Evolutionary conservation across 2,797 vertebrate species (phyloP), one percentile per base, ranked within the genome.

Genomic region (Esox masquinongy): DNA sequence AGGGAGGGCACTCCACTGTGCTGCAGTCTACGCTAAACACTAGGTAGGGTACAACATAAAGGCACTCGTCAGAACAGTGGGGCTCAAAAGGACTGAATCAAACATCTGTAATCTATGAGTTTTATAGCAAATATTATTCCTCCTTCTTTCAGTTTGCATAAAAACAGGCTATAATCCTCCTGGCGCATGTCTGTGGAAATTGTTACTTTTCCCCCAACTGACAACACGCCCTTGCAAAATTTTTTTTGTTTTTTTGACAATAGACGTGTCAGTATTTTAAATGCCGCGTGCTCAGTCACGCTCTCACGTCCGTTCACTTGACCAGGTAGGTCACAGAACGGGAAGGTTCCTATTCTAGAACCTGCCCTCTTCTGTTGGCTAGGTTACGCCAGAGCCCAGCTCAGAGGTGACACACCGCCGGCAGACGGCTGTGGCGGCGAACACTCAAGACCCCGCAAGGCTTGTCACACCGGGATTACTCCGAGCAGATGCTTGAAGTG

Each of bases 21-120:
- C 95, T 96, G 92, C 96, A 97, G 82, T 97, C 96, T 88, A 97
- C 94, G 59, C 95, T 96, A 89, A 96, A 97, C 80, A 96, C 96
- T 96, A 51, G 50, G n/a, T 24, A 61, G 56, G 56, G 56, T 4
- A 61, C 22, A 61, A 14, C 56, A 61, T 7, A 61, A 24, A 24
- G 56, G 11, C 22, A 11, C 11, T 22, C 19, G 14, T 59, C 43
- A 50, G 63, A 24, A 24, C 22, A 12, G 9, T 61, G 2, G 19
- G 19, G 53, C 56, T 61, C 56, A 61, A 24, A 61, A 14, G 34
- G 47, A 17, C 34, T 59, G 56, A 12, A 59, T 61, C 22, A 61
- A 61, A 61, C 22, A 61, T 3, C n/a, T 24, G 56, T 24, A 24
- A 61, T 24, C 22, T 24, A 61, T 12, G 2, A 61, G 56, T 5